These are phyloP conservation scores for Leucophenga montana DNA, from an alignment of 2,888 invertebrate genomes.

Conservation along the genomic window DNA sequence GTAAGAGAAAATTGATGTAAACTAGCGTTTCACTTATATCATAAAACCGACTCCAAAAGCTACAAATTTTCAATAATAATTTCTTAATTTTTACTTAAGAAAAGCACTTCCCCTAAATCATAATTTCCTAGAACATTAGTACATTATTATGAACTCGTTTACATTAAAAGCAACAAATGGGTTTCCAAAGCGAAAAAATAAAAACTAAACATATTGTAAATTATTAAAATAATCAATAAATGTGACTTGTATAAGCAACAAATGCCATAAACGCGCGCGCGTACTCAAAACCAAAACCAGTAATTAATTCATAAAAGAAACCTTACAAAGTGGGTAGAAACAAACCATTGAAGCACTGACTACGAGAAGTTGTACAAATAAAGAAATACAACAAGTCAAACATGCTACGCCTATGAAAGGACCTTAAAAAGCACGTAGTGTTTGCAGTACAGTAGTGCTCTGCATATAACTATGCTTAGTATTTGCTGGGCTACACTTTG, in stretches of 20 bases:
- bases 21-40: no score
- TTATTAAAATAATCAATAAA: slow-evolving; percentile 7
- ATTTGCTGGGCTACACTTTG: slow-evolving; percentile 22
- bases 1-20: no score
- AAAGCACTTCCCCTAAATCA: slow-evolving; percentile 40
- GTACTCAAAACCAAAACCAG: not conserved
- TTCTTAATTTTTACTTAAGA: no score
- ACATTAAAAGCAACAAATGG: not conserved
- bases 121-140: slow-evolving; percentile 30
- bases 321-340: not conserved
- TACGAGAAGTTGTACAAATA: not conserved
- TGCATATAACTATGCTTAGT: no score
- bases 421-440: not conserved
- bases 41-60: no score
- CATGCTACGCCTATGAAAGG: not conserved
- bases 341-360: not conserved
- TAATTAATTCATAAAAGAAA: slow-evolving; percentile 10
- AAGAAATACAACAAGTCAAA: slow-evolving; percentile 10
- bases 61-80: slow-evolving; percentile 14
- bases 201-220: slow-evolving; percentile 29
- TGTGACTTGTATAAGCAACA: slow-evolving; percentile 2
- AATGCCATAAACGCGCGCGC: slow-evolving; percentile 5
- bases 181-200: slow-evolving; percentile 28
- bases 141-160: no score
- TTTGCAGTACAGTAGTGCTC: not conserved